Evolutionary conservation across 2,888 invertebrate genomes (phyloP), one percentile per base, ranked within the genome.

Genomic region (Xestobium rufovillosum): DNA sequence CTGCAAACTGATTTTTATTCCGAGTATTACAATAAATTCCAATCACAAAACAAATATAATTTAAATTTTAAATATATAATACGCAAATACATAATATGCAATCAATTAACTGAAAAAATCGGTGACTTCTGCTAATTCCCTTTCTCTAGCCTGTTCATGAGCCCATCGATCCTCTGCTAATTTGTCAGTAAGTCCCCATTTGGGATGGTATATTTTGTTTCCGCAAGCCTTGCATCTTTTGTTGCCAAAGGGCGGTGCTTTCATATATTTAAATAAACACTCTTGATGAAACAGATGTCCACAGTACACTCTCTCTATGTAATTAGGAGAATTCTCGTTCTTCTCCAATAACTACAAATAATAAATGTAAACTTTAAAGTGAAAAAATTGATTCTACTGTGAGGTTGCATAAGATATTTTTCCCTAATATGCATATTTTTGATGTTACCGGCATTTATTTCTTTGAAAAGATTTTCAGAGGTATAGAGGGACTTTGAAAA

Each of bases 131-230:
- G 79, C 78, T 11, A 85, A 63, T 57, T 85, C 84, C 42, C 84
- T 65, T 49, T 76, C 72, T 36, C 80, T 71, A 2, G 84, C 84
- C 59, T 85, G 80, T 53, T 82, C 76, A 54, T 83, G 83, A 2
- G 83, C 83, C 83, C 84, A 84, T 31, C 83, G 69, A 31, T 77
- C 73, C 61, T 84, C 84, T 0, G 81, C 79, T 17, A 82, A 63
- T 54, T 76, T 75, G 14, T 82, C 77, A 33, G 73, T 72, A 3
- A 81, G 60, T 36, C 75, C 75, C 80, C 82, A 85, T 52, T 81
- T 82, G 46, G 81, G 80, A 55, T 84, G 83, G 48, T 73, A 79
- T 42, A 85, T 74, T 48, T 72, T 72, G 48, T 76, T 67, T 3
- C 71, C 73, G 57, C 83, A 84, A 9, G 56, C 53, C n/a, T 49